A percentile compares a stretch with the other conserved stretches of the same genome.
phyloP scores from a whole-genome alignment of 2,113 vertebrate species.

The Hucho hucho region DNA sequence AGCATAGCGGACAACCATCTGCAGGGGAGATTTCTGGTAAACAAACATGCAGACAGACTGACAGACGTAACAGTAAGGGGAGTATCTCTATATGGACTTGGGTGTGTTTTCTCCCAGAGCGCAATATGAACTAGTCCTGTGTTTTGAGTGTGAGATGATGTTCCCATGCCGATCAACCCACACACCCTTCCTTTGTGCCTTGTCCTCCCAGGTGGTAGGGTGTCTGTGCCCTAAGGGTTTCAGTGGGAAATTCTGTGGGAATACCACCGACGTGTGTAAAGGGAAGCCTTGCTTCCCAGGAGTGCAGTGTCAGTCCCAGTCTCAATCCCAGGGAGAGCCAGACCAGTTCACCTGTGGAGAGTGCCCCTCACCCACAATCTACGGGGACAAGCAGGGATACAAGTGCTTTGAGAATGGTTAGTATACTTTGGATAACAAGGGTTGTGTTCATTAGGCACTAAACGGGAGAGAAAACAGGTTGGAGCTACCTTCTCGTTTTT shows the following conservation, averaged over 20 bases:
- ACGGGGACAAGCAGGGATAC: slow-evolving; percentile 65
- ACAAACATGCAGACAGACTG: not conserved
- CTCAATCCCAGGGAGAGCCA: slow-evolving; percentile 18
- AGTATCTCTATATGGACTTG: not conserved
- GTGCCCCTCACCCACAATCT: slow-evolving; percentile 68
- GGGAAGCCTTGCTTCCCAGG: slow-evolving; percentile 75
- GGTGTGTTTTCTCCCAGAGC: not conserved
- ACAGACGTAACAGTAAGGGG: no score
- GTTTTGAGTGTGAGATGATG: no score
- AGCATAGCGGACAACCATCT: slow-evolving; percentile 66
- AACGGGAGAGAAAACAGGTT: no score
- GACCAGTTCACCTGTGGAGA: slow-evolving; percentile 66
- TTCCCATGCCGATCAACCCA: no score
- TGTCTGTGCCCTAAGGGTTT: slow-evolving; percentile 74
- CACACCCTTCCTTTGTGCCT: not conserved
- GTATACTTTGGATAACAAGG: slow-evolving; percentile 15
- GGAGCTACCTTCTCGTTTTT: no score
- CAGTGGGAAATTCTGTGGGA: slow-evolving; percentile 72
- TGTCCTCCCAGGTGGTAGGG: slow-evolving; percentile 67
- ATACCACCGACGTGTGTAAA: slow-evolving; percentile 60
- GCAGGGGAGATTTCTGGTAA: slow-evolving; percentile 77
- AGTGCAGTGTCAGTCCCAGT: slow-evolving; percentile 59
- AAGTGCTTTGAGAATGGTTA: slow-evolving; percentile 80
- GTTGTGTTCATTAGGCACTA: no score
- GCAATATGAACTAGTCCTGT: no score